Evolutionary conservation across 2,888 invertebrate genomes (phyloP).

Genomic region (Dynastes hyllus): DNA sequence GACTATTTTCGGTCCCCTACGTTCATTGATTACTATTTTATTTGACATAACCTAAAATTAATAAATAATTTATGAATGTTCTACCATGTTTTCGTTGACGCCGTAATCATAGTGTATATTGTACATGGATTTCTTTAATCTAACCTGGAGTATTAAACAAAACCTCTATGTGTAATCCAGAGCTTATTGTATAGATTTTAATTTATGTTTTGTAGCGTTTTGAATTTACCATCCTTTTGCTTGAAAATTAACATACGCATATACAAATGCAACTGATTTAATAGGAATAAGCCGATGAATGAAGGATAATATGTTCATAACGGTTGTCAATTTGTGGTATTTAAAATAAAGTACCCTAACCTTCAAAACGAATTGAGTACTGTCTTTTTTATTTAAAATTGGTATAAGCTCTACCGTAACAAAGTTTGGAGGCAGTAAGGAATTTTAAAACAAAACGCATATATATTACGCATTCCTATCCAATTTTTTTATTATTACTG

Average conservation of each 20-base stretch:
- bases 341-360: too few relatives aligned
- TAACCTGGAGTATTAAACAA: not conserved
- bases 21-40: slow-evolving; percentile 39
- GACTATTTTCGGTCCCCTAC: slow-evolving; percentile 25
- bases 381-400: too few relatives aligned
- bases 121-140: not conserved
- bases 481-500: too few relatives aligned
- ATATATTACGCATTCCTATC: too few relatives aligned
- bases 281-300: too few relatives aligned
- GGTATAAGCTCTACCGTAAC: too few relatives aligned
- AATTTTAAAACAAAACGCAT: too few relatives aligned
- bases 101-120: not conserved
- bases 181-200: not conserved
- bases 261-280: too few relatives aligned
- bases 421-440: too few relatives aligned
- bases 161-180: not conserved
- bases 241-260: not conserved
- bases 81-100: not conserved
- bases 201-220: not conserved
- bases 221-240: not conserved
- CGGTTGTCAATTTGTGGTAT: too few relatives aligned
- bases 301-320: too few relatives aligned
- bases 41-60: slow-evolving; percentile 29
- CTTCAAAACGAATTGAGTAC: too few relatives aligned
- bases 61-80: slow-evolving; percentile 24